phyloP scores from a whole-genome alignment of 1,140 invertebrate genomes.

The Pantala flavescens region DNA sequence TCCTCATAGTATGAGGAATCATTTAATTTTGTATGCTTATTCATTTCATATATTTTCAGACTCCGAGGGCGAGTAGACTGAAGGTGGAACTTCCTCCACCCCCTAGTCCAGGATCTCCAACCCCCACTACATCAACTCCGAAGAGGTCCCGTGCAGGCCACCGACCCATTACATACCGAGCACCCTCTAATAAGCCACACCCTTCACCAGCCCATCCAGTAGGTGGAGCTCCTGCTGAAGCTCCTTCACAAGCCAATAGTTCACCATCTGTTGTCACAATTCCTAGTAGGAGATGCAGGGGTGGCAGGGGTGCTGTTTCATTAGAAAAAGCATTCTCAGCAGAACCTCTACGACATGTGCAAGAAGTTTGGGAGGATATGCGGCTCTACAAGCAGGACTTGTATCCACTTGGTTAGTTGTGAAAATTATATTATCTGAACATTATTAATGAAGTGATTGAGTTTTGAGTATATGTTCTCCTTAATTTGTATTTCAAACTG shows the following conservation, averaged over 20 bases:
- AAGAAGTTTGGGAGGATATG: not conserved
- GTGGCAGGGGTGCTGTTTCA: not conserved
- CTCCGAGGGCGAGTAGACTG: not conserved
- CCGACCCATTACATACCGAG: not conserved
- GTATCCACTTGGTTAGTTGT: slow-evolving; percentile 28
- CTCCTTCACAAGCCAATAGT: not conserved
- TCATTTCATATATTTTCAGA: too few species aligned
- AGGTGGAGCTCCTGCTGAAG: not conserved
- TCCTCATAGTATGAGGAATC: too few species aligned
- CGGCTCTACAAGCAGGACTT: slow-evolving; percentile 28
- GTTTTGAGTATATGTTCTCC: too few species aligned
- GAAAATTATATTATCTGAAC: not conserved
- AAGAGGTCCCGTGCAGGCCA: not conserved
- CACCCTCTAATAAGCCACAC: not conserved
- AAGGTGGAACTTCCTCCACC: not conserved
- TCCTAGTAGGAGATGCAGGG: not conserved
- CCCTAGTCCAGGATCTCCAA: not conserved
- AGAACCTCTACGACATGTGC: not conserved
- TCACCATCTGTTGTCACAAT: not conserved
- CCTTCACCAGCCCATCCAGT: not conserved
- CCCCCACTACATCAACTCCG: not conserved
- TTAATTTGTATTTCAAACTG: too few species aligned
- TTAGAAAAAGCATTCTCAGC: not conserved
- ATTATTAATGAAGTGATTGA: not conserved
- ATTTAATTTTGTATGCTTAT: too few species aligned